These are phyloP conservation scores for Gallinago stenura DNA, from an alignment of 2,797 vertebrate species.

Conservation along the genomic window DNA sequence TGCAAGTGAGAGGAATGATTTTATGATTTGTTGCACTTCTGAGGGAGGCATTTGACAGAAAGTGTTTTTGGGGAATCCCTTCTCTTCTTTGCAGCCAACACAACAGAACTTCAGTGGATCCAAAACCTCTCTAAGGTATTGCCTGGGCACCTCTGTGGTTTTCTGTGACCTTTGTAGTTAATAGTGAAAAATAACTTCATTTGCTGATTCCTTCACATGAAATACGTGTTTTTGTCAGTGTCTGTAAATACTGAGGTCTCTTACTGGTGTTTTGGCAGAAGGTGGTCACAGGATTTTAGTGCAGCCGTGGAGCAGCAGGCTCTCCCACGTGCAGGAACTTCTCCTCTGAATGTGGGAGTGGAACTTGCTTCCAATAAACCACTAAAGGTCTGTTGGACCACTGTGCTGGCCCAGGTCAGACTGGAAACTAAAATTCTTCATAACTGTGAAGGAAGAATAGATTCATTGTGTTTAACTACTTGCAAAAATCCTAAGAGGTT, in stretches of 20 bases:
- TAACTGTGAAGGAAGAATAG: neutral
- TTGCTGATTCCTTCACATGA: neutral
- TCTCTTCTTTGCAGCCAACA: neutral
- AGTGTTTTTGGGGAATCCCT: neutral
- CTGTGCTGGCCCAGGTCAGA: neutral
- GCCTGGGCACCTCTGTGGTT: neutral
- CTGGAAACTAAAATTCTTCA: neutral
- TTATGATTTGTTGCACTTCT: neutral
- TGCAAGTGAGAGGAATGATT: neutral
- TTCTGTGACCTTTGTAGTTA: neutral
- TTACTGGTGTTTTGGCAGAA: neutral
- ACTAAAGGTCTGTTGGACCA: neutral
- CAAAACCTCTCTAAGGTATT: neutral
- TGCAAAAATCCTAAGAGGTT: constrained; percentile 19
- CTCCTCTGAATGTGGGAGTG: neutral
- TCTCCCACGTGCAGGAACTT: neutral
- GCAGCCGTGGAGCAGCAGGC: neutral
- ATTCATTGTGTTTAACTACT: neutral
- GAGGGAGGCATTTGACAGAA: neutral
- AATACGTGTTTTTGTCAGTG: neutral
- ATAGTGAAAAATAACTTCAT: neutral
- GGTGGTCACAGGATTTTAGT: neutral
- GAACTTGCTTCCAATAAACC: neutral
- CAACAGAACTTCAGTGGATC: accelerated
- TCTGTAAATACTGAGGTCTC: neutral